Base-by-base conservation (phyloP, 2,797 vertebrate genomes). In the Anas acuta region DNA sequence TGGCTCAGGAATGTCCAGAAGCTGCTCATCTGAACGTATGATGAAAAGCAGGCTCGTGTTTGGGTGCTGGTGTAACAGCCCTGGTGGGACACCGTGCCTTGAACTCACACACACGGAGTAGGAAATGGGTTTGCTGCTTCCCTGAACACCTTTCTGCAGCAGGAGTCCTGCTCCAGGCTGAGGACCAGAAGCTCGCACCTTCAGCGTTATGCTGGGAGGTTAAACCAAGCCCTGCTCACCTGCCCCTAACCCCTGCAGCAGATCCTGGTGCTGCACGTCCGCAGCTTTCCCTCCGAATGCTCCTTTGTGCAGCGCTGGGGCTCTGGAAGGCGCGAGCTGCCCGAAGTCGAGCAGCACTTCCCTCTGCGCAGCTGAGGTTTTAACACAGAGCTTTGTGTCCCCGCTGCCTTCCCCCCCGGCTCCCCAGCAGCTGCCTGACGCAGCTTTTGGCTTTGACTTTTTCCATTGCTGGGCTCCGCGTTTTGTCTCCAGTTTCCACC, bases 401-500 rank as follows among this genome's bases (percentile, higher is more conserved):
- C 43, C 0, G 1, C 66, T 84, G 43, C 62, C 60, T 60, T 73
- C 60, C 69, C 60, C 20, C 54, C 28, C 9, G 0, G 25, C 56
- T 86, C 58, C 72, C 47, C 74, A 77, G 74, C 89, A 93, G 93
- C 86, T 96, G 84, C 3, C 76, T 66, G 84, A 37, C 56, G 45
- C 26, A 16, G 88, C 73, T 92, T 82, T 84, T 90, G 89, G 89
- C 96, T 91, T 47, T 53, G 51, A 74, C 82, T 96, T 96, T 91
- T 94, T 92, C 95, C 76, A 76, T 28, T 66, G 51, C 92, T n/a
- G 47, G 41, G 73, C 56, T 90, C 73, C 2, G 0, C 61, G 19
- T 87, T 87, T 91, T 62, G 92, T 92, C 92, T 95, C 87, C 76
- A 43, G 74, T 93, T 96, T 96, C 95, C 79, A 70, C 4, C 65